phyloP scores from a whole-genome alignment of 2,797 vertebrate species.

The Onychomys leucogaster region DNA sequence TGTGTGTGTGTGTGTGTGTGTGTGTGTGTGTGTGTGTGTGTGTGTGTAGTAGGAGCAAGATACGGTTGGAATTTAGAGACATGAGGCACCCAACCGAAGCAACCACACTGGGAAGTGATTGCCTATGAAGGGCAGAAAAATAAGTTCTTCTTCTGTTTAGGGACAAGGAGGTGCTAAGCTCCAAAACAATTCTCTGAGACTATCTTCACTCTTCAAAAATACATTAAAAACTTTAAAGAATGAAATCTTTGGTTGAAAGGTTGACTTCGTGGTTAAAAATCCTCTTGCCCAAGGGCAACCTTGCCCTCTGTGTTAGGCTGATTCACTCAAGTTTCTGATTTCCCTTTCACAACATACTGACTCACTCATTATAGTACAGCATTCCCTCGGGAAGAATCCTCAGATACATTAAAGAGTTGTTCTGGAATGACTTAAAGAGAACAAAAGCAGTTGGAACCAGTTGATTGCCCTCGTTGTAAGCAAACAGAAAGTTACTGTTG shows the following conservation, averaged over 20 bases:
- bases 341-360: not conserved
- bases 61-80: not conserved
- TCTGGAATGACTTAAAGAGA: not conserved
- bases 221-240: not conserved
- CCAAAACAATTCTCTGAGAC: not conserved
- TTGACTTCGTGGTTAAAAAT: not conserved
- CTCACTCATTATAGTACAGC: not conserved
- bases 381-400: not conserved
- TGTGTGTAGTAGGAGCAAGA: not conserved
- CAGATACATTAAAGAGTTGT: not conserved
- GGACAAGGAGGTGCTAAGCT: not conserved
- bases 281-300: not conserved
- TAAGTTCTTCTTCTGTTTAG: not conserved
- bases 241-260: not conserved
- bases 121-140: not conserved
- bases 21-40: too few species aligned
- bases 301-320: not conserved
- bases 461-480: not conserved
- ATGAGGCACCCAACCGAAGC: not conserved
- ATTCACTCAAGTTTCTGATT: not conserved
- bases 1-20: too few species aligned
- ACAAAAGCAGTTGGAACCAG: not conserved
- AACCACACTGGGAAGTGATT: not conserved
- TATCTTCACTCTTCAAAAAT: not conserved
- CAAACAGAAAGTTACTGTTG: not conserved